Conservation (phyloP, 2,113 vertebrate species). For the Hemiscyllium ocellatum region DNA sequence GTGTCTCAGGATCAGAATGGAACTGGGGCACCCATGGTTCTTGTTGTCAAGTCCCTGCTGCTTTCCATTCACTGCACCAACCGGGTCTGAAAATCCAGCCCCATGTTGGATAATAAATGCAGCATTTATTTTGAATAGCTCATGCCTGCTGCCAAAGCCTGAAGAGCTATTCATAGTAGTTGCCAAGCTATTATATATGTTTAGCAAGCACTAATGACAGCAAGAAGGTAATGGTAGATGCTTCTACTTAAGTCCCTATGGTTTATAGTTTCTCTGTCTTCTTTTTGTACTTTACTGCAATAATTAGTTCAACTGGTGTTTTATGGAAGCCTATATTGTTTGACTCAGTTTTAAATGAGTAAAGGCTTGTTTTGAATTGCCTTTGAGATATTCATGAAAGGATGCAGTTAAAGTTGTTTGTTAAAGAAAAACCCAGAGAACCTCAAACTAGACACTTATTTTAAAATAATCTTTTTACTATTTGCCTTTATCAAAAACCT, state of each 20-base stretch:
- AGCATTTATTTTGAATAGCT: no score
- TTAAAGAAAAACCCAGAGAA: background rate
- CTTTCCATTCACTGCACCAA: no score
- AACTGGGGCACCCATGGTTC: no score
- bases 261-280: background rate
- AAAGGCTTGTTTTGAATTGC: background rate
- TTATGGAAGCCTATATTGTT: background rate
- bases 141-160: no score
- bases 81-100: no score
- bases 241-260: background rate
- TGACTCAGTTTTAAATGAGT: background rate
- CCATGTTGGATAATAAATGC: no score
- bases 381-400: background rate
- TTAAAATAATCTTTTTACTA: background rate
- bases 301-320: background rate
- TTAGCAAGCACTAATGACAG: background rate
- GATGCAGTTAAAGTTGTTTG: background rate
- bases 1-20: no score
- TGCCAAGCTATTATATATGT: background rate
- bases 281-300: background rate
- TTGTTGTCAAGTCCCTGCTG: no score
- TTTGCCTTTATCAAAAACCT: background rate
- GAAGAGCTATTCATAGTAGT: background rate
- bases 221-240: background rate
- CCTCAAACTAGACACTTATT: background rate